These are phyloP conservation scores for Ypsolopha scabrella DNA, from an alignment of 2,888 invertebrate species.

Conservation along the genomic window DNA sequence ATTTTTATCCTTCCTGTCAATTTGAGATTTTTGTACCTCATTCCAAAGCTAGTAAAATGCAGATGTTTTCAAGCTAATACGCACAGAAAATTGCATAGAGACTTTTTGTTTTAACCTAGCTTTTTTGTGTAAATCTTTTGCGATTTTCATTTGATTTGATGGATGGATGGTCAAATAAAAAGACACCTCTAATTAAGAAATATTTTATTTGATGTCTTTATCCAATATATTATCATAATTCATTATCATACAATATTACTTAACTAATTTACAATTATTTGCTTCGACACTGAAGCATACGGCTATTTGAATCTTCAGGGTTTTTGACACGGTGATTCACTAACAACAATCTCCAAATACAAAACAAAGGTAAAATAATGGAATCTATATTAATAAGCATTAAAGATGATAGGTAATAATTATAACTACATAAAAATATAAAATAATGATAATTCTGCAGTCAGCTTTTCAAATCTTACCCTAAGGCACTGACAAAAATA, in stretches of 20 bases:
- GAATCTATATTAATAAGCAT: conserved; percentile 24
- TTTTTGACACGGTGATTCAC: conserved; percentile 50
- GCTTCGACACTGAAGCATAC: conserved; percentile 20
- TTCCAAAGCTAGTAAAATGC: too few relatives aligned
- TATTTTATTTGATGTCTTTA: conserved; percentile 65
- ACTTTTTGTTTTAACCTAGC: too few relatives aligned
- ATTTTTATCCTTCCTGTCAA: too few relatives aligned
- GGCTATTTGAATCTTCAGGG: conserved; percentile 34
- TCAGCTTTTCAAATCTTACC: conserved; percentile 49
- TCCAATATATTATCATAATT: conserved; percentile 34
- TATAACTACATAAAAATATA: not conserved
- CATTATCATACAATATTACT: conserved; percentile 61
- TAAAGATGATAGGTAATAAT: conserved; percentile 3
- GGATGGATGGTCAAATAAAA: too few relatives aligned
- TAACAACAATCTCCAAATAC: conserved; percentile 14
- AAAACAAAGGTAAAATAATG: not conserved
- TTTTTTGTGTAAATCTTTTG: too few relatives aligned
- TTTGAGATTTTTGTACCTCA: too few relatives aligned
- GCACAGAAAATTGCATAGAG: too few relatives aligned
- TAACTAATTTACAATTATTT: conserved; percentile 46
- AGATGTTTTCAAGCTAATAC: too few relatives aligned
- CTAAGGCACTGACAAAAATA: conserved; percentile 64
- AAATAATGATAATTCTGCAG: conserved; percentile 13
- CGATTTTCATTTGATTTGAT: too few relatives aligned
- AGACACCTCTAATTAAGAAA: conserved; percentile 25